Evolutionary conservation across 2,888 invertebrate genomes (phyloP), one percentile per base, ranked within the genome.

Genomic region (Pycnomerus fuliginosus): DNA sequence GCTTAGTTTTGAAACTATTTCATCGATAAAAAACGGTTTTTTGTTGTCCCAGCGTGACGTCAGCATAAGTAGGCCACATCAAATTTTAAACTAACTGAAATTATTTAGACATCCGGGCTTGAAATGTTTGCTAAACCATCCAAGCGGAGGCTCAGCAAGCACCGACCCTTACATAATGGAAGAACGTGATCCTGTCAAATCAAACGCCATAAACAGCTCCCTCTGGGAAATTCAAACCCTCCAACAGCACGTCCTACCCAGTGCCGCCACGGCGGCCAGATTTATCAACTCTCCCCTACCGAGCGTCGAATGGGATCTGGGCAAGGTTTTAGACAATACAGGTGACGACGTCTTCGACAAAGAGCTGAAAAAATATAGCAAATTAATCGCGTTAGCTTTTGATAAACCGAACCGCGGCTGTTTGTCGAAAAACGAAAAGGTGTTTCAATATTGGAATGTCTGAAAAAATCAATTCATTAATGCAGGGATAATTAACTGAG

Each of bases 211-310:
- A 3, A 83, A 88, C 48, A 94, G 95, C 64, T 91, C 90, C 31
- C 77, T 98, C 39, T 98, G 97, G 97, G 97, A 98, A 76, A 78
- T 94, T 46, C 79, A 83, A 56, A 82, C 87, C 7, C 75, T 95
- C 50, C 85, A 88, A 64, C 75, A 78, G 51, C 90, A 91, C 67
- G 78, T 80, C 7, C 64, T 85, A 55, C 88, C 91, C 2, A 78
- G 78, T 45, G 83, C 92, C 4, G 79, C 85, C 11, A 77, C 77
- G 30, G 84, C 86, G 1, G 90, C 92, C 0, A 75, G 78, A 52
- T 85, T 87, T 54, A 83, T 90, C 34, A 78, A 80, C 34, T 77
- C 80, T 33, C 80, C 82, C 1, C 64, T 88, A 25, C 85, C 86
- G 0, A 75, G 76, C 10, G 73, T 80, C 7, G 88, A 89, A 64